Base-by-base conservation (phyloP, 1,140 invertebrate species). In the Leptestheria dahalacensis region DNA sequence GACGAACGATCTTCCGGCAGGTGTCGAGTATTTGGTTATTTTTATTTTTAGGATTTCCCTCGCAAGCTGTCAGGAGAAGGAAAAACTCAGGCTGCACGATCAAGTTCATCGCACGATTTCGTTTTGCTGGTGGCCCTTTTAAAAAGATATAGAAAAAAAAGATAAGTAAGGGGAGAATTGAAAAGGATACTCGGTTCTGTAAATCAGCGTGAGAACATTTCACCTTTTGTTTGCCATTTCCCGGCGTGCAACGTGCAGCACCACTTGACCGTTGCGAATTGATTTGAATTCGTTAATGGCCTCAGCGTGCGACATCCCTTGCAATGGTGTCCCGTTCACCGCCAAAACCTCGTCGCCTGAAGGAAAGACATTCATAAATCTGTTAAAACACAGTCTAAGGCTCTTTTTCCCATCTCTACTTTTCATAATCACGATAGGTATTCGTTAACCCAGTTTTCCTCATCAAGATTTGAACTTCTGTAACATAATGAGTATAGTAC, bases 271-370 rank as follows among this genome's bases (percentile, higher is more conserved):
- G 66, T 80, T 79, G 71, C 88, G 88, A 58, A 94, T 84, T 70
- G 83, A 82, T 69, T 93, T 91, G 72, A 97, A 96, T 66, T 89
- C 79, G 57, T 79, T 78, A 66, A 96, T 88, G 20, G 89, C 91
- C 71, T 91, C 86, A 59, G 82, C 79, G 73, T 95, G 91, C 61
- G 86, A 90, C 68, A 91, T 77, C 41, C 88, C 88, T 71, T 84
- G 79, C 64, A 93, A 79, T 21, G 82, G 76, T 68, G 81, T 79
- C 53, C 84, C 85, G 76, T 95, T 95, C 61, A 96, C 82, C 53
- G 86, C 85, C 63, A 94, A 73, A 67, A 96, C 89, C 77, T 95
- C 90, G 75, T 96, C 91, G 66, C 86, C 86, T 88, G 66, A n/a
- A 77, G 79, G 68, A 23, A 48, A 65, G 68, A 64, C 64, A 63